Evolutionary conservation across 2,797 vertebrate species (phyloP).

Genomic region (Rhinella marina): DNA sequence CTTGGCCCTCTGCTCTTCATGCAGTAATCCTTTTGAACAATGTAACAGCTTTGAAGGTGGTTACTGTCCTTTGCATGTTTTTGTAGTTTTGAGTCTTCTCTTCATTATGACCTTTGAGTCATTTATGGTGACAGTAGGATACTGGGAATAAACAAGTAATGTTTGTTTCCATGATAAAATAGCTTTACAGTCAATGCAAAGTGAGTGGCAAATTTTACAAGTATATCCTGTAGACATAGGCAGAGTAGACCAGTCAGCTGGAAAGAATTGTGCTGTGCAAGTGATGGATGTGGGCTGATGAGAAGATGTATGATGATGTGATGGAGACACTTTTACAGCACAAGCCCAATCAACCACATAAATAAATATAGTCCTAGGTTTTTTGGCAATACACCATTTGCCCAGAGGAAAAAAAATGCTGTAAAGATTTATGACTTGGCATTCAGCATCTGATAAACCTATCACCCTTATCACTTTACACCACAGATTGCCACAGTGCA

Average conservation of each 20-base stretch:
- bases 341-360: conserved; percentile 59
- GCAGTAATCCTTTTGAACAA: background rate
- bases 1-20: background rate
- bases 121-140: conserved; percentile 30
- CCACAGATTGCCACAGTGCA: conserved; percentile 26
- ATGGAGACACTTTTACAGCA: conserved; percentile 52
- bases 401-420: conserved; percentile 50
- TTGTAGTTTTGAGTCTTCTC: background rate
- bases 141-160: conserved; percentile 37
- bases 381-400: conserved; percentile 59
- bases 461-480: conserved; percentile 56
- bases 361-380: conserved; percentile 56
- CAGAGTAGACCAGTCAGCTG: conserved; percentile 48
- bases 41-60: conserved; percentile 15
- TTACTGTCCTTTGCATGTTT: background rate
- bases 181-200: conserved; percentile 43
- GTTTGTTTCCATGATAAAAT: conserved; percentile 49
- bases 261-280: conserved; percentile 47
- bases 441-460: conserved; percentile 60
- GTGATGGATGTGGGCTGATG: conserved; percentile 52
- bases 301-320: conserved; percentile 44
- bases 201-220: conserved; percentile 56
- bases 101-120: conserved; percentile 2
- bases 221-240: conserved; percentile 52
- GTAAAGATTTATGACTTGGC: conserved; percentile 59